Base-by-base conservation (phyloP, 2,797 vertebrate species). In the Sebastes vulpes region DNA sequence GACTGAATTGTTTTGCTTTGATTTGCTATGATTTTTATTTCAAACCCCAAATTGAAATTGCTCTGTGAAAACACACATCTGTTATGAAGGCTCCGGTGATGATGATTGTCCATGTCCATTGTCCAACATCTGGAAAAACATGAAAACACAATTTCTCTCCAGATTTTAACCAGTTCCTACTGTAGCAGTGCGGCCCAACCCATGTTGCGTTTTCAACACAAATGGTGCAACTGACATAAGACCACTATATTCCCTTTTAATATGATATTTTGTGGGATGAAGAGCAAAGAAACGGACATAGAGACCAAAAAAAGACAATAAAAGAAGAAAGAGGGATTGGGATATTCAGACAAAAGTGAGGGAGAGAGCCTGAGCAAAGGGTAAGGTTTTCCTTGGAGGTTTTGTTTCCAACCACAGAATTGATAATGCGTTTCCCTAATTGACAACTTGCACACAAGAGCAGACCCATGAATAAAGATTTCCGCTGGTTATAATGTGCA, bases 391-490 rank as follows among this genome's bases (percentile, higher is more conserved):
- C 72, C 32, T 67, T 2, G 1, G 67, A 79, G 69, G 56, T 4
- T 26, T 67, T 29, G 9, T 72, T 81, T 78, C 56, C 50, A 66
- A 53, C 38, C n/a, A 29, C 29, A 81, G 59, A 85, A 76, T 70
- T 72, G 72, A 66, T 82, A 26, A 66, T 68, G 26, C 66, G 57
- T 83, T 85, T 79, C 58, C 59, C 50, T 66, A 73, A 81, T 59
- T 76, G 60, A 50, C 58, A 74, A 48, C 18, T 68, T 59, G 3
- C 29, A 76, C 56, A 72, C 70, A 77, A 54, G 29, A 74, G 25
- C 50, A 67, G 16, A 64, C 3, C 3, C 21, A 80, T 80, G 70
- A 87, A 84, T 81, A 84, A 87, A 80, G 65, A 87, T 82, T 60
- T 65, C 32, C 29, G 53, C 21, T 74, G 23, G 68, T 64, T 79